Percentiles rank a stretch among this genome's conserved stretches.
These are phyloP conservation scores for Philaethria dido DNA, from an alignment of 2,888 invertebrate species.

Conservation along the genomic window DNA sequence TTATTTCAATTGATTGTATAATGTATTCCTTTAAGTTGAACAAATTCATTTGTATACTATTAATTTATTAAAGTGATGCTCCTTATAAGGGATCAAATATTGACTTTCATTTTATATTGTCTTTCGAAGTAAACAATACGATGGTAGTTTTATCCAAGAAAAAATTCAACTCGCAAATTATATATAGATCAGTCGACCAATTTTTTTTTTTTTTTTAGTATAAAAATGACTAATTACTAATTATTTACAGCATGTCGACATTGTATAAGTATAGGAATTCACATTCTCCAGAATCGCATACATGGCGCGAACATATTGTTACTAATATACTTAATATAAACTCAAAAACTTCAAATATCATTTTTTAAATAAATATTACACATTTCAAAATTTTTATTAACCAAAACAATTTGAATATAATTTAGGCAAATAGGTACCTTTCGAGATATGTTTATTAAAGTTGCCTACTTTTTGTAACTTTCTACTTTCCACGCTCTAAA, in stretches of 20 bases:
- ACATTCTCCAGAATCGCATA: too few relatives aligned
- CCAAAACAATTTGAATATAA: slow-evolving; percentile 23
- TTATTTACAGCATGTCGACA: too few relatives aligned
- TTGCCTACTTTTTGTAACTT: slow-evolving; percentile 78
- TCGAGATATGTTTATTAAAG: slow-evolving; percentile 65
- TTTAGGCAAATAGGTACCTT: slow-evolving; percentile 63
- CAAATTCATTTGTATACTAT: neutral
- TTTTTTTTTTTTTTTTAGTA: too few relatives aligned
- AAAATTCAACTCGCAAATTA: too few relatives aligned
- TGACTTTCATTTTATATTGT: neutral
- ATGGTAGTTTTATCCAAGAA: too few relatives aligned
- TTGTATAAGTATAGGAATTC: too few relatives aligned
- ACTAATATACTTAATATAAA: neutral
- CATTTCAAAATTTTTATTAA: neutral
- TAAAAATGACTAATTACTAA: too few relatives aligned
- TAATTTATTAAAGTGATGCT: too few relatives aligned
- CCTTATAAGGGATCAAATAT: neutral
- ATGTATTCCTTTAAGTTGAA: neutral
- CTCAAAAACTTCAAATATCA: too few relatives aligned
- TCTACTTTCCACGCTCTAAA: slow-evolving; percentile 84
- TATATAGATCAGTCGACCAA: too few relatives aligned
- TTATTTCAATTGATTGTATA: neutral
- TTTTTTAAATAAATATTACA: neutral
- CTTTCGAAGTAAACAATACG: neutral
- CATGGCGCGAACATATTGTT: neutral